Percentiles rank a stretch among this genome's conserved stretches.
Conservation (phyloP, 2,797 vertebrate species). For the Eleutherodactylus coqui region DNA sequence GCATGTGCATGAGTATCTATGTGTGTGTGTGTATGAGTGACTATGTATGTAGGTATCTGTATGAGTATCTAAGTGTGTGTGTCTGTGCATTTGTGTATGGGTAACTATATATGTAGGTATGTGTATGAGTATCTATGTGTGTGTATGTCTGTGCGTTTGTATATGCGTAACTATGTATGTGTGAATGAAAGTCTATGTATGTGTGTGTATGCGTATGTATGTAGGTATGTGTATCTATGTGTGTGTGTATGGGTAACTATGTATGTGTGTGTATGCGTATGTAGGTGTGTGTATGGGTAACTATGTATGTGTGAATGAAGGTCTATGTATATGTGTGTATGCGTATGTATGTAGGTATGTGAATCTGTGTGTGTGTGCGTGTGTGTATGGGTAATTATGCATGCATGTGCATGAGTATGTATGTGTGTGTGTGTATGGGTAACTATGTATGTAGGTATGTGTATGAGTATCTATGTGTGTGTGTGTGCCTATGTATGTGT, state of each 20-base stretch:
- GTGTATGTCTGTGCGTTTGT: neutral
- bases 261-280: neutral
- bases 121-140: neutral
- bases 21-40: neutral
- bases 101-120: neutral
- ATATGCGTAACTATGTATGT: neutral
- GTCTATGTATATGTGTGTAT: neutral
- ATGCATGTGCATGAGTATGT: too few relatives aligned
- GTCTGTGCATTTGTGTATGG: neutral
- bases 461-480: too few relatives aligned
- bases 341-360: neutral
- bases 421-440: too few relatives aligned
- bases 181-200: neutral
- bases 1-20: neutral
- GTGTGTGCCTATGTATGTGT: neutral
- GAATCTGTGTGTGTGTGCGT: neutral
- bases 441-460: too few relatives aligned
- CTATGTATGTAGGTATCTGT: neutral
- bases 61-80: neutral
- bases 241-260: neutral
- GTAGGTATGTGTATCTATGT: neutral
- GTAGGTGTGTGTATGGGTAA: neutral
- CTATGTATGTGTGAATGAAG: neutral
- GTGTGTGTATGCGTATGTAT: neutral
- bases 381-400: neutral